These are phyloP conservation scores for Sciurus carolinensis DNA, from an alignment of 2,797 vertebrate genomes.

Conservation along the genomic window DNA sequence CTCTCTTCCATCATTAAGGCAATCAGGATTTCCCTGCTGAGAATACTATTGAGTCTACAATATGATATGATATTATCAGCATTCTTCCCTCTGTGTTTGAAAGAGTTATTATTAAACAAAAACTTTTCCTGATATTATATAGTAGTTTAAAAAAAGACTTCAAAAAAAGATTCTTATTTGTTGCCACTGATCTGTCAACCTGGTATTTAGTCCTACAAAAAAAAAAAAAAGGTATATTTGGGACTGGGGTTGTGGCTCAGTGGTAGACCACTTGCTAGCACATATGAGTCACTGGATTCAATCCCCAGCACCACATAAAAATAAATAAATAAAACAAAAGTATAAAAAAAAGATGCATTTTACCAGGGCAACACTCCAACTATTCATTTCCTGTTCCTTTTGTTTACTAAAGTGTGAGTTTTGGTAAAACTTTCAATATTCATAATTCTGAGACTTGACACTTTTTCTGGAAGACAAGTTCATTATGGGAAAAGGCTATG, in stretches of 20 bases:
- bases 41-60: not conserved
- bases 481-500: constrained; percentile 33
- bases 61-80: not conserved
- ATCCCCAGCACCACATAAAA: no score
- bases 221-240: not conserved
- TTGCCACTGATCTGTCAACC: not conserved
- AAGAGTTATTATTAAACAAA: constrained; percentile 45
- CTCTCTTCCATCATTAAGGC: constrained; percentile 37
- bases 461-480: constrained; percentile 61
- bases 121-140: not conserved
- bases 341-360: no score
- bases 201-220: not conserved
- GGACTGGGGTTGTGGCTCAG: no score
- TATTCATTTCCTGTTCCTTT: not conserved
- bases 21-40: constrained; percentile 45
- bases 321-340: no score
- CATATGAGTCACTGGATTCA: no score
- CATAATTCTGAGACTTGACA: constrained; percentile 37
- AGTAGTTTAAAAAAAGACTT: not conserved
- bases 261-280: no score
- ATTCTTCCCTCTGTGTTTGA: constrained; percentile 43
- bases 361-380: not conserved
- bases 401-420: not conserved
- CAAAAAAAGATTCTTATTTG: not conserved
- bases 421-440: constrained; percentile 45